These are phyloP conservation scores for Clamator glandarius DNA, from an alignment of 2,797 vertebrate species.

Conservation along the genomic window DNA sequence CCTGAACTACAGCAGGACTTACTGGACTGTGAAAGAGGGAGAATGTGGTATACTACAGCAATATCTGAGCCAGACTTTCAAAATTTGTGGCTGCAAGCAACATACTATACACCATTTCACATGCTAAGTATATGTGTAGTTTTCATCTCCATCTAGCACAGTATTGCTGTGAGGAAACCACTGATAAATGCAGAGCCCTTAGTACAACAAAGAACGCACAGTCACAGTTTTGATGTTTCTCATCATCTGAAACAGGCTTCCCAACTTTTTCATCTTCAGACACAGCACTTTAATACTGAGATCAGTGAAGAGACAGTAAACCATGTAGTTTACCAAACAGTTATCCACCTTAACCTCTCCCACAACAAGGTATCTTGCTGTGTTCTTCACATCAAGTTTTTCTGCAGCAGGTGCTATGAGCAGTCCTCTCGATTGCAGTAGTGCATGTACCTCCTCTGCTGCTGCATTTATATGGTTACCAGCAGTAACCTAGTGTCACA, in stretches of 20 bases:
- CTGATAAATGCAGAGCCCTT: not conserved
- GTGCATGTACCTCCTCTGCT: not conserved
- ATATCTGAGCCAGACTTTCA: not conserved
- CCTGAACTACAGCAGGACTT: not conserved
- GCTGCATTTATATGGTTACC: not conserved
- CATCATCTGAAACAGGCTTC: not conserved
- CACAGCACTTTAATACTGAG: not conserved
- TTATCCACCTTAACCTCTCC: not conserved
- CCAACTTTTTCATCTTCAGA: not conserved
- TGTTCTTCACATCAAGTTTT: not conserved
- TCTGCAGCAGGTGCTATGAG: not conserved
- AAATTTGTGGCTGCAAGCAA: not conserved
- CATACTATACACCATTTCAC: rapidly evolving
- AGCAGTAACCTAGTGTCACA: rapidly evolving
- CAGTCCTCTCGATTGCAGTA: not conserved
- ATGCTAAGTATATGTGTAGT: not conserved
- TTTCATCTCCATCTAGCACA: not conserved
- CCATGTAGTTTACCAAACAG: not conserved
- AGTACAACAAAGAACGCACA: not conserved
- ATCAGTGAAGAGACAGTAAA: not conserved
- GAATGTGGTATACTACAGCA: not conserved
- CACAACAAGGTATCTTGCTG: not conserved
- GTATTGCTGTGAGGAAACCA: not conserved
- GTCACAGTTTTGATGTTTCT: not conserved
- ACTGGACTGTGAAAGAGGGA: not conserved